These are phyloP conservation scores for Lissonota sp. DNA, from an alignment of 2,888 invertebrate species.

Conservation along the genomic window DNA sequence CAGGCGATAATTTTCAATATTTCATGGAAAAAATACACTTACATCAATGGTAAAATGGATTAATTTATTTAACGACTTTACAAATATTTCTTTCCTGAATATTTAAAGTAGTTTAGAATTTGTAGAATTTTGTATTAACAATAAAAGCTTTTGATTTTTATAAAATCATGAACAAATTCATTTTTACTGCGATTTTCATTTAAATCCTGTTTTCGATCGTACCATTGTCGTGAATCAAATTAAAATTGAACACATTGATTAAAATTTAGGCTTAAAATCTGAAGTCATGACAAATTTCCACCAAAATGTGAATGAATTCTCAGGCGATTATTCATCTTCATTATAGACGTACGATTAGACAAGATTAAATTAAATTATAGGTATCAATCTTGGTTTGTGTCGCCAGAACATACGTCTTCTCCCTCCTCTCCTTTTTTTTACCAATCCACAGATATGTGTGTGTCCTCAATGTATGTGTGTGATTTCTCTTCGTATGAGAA, in stretches of 20 bases:
- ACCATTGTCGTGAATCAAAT: too few relatives aligned
- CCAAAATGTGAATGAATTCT: not conserved
- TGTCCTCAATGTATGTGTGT: constrained; percentile 35
- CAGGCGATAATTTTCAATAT: too few relatives aligned
- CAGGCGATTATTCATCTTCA: constrained; percentile 13
- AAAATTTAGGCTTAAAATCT: not conserved
- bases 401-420: constrained; percentile 16
- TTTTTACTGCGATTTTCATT: too few relatives aligned
- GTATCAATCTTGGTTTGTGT: constrained; percentile 28
- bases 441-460: constrained; percentile 1
- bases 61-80: too few relatives aligned
- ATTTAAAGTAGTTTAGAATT: not conserved
- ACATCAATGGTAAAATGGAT: too few relatives aligned
- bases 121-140: not conserved
- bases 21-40: too few relatives aligned
- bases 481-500: constrained; percentile 64
- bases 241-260: not conserved
- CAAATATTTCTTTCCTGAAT: too few relatives aligned
- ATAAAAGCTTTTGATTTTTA: not conserved
- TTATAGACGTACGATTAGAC: constrained; percentile 35
- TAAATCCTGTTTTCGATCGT: too few relatives aligned
- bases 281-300: too few relatives aligned
- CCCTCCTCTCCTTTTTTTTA: constrained; percentile 4
- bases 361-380: constrained; percentile 54
- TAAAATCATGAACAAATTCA: not conserved